Percentiles rank a stretch among this genome's conserved stretches.
Conservation (phyloP, 2,888 invertebrate genomes). For the Cinara cedri region DNA sequence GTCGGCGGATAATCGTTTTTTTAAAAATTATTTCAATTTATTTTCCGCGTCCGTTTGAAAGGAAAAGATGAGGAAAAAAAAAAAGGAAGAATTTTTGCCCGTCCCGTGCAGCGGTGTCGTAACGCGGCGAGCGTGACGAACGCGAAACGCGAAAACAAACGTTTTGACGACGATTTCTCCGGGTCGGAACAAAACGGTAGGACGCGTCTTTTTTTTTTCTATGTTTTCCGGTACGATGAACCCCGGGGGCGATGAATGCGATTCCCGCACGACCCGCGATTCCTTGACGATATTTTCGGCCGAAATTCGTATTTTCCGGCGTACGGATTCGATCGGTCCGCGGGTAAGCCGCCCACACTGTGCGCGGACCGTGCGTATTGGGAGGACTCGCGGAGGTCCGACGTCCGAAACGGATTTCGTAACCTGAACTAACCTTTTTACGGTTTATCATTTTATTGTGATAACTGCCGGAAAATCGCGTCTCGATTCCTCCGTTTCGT, state of each 20-base stretch:
- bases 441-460: too few species aligned
- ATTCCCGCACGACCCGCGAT: too few species aligned
- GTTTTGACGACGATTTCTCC: constrained; percentile 14
- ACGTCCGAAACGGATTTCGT: too few species aligned
- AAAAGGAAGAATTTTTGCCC: neutral
- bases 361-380: too few species aligned
- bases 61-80: constrained; percentile 7
- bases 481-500: too few species aligned
- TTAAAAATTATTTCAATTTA: too few species aligned
- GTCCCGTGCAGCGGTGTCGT: constrained; percentile 14
- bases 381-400: too few species aligned
- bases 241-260: too few species aligned
- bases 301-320: neutral
- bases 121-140: constrained; percentile 38
- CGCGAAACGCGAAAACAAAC: constrained; percentile 41
- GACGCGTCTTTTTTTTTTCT: constrained; percentile 16
- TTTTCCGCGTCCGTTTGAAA: neutral
- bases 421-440: too few species aligned
- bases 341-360: too few species aligned
- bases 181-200: constrained; percentile 2
- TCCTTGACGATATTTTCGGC: neutral
- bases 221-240: constrained; percentile 26
- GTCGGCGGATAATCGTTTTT: neutral
- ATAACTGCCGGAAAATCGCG: too few species aligned
- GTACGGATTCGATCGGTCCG: too few species aligned